A percentile compares a stretch with the other conserved stretches of the same genome.
phyloP scores from a whole-genome alignment of 2,797 vertebrate genomes.

The Miichthys miiuy region DNA sequence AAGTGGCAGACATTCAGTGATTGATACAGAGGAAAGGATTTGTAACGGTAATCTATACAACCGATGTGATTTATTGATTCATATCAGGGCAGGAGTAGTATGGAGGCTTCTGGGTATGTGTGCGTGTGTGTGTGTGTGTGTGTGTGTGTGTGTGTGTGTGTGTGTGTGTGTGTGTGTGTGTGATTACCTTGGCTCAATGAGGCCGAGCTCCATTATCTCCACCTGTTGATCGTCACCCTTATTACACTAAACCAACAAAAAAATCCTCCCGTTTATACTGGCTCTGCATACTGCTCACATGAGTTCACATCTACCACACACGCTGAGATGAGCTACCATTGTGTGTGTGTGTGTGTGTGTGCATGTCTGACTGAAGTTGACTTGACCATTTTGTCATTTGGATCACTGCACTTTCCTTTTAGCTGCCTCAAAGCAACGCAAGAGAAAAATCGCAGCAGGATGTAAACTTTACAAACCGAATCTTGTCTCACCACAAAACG shows the following conservation, averaged over 20 bases:
- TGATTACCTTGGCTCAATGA: conserved; percentile 39
- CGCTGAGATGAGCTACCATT: background rate
- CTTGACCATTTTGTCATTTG: no score
- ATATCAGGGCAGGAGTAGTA: conserved; percentile 27
- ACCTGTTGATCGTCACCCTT: conserved; percentile 61
- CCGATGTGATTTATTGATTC: conserved; percentile 47
- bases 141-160: conserved; percentile 15
- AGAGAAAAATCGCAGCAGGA: background rate
- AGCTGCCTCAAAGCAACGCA: background rate
- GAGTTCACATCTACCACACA: conserved; percentile 35
- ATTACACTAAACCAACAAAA: conserved; percentile 54
- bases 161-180: background rate
- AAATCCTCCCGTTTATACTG: conserved; percentile 48
- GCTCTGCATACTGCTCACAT: conserved; percentile 11
- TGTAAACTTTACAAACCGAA: background rate
- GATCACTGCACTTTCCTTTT: background rate
- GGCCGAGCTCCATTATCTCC: conserved; percentile 48
- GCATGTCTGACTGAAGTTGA: background rate
- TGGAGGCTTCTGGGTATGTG: background rate
- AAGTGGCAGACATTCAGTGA: conserved; percentile 13
- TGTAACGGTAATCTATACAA: conserved; percentile 42
- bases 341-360: conserved; percentile 2
- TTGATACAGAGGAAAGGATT: conserved; percentile 45
- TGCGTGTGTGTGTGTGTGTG: conserved; percentile 6
- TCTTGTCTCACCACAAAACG: background rate